phyloP scores from a whole-genome alignment of 2,113 vertebrate genomes.

The Platysteira castanea region DNA sequence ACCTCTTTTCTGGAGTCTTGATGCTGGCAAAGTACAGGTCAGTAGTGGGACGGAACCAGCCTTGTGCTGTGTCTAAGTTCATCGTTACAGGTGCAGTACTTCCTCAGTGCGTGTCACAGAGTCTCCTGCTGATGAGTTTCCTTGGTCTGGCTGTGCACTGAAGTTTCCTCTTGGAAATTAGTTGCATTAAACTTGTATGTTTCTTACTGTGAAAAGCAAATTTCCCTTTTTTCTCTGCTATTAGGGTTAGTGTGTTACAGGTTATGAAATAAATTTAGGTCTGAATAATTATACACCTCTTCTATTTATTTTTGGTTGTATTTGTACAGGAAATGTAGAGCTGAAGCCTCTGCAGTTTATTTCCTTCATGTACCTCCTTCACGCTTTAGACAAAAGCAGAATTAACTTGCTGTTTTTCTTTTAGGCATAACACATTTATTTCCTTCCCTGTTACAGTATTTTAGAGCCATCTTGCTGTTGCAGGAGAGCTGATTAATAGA shows the following conservation, averaged over 20 bases:
- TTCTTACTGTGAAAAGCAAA: neutral
- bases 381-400: neutral
- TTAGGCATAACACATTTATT: neutral
- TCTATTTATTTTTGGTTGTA: neutral
- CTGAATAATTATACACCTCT: neutral
- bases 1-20: neutral
- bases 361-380: neutral
- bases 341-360: neutral
- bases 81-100: neutral
- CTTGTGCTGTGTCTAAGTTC: neutral
- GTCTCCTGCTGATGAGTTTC: accelerated
- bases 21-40: neutral
- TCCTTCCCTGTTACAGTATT: neutral
- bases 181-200: neutral
- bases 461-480: slow-evolving; percentile 1
- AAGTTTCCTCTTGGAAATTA: neutral
- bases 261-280: neutral
- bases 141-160: neutral
- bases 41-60: neutral
- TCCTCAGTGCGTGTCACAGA: neutral
- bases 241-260: neutral
- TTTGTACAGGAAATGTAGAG: neutral
- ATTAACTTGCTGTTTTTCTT: neutral
- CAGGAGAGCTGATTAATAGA: neutral
- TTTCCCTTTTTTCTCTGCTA: neutral